phyloP scores from a whole-genome alignment of 2,888 invertebrate genomes.

The Pheosia gnoma region DNA sequence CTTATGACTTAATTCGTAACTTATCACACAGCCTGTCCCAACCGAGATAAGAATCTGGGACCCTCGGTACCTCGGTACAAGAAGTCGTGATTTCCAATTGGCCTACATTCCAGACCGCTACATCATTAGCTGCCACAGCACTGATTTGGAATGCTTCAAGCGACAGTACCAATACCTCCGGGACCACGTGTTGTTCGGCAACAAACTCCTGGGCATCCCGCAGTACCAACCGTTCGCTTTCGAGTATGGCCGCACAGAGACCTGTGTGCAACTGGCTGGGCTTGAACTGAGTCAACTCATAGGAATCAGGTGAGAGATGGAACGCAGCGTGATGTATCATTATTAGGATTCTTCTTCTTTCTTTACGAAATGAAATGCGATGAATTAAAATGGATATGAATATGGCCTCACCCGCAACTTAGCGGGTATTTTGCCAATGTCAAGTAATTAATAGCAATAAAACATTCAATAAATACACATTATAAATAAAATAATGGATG shows the following conservation, averaged over 20 bases:
- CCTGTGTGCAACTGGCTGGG: conserved; percentile 55
- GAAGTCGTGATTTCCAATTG: not conserved
- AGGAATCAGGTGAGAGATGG: conserved; percentile 46
- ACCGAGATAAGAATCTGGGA: too few species aligned
- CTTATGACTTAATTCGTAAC: too few species aligned
- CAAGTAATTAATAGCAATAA: too few species aligned
- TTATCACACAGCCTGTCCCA: too few species aligned
- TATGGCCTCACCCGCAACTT: too few species aligned
- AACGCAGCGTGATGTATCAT: not conserved
- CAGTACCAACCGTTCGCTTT: conserved; percentile 48
- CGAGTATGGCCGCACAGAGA: conserved; percentile 46
- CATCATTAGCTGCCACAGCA: conserved; percentile 58
- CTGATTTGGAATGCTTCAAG: conserved; percentile 63
- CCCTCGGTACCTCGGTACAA: too few species aligned
- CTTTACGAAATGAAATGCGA: too few species aligned
- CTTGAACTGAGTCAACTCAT: conserved; percentile 53
- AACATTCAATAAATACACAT: too few species aligned
- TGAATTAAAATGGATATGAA: too few species aligned
- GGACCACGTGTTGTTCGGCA: conserved; percentile 54
- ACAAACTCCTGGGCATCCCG: conserved; percentile 38
- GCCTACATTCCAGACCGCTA: conserved; percentile 45
- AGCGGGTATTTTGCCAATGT: too few species aligned
- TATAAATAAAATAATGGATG: too few species aligned
- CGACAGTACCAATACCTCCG: conserved; percentile 54
- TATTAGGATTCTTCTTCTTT: too few species aligned